Conservation (phyloP, 1,140 invertebrate species). For the Orchestia grillus region DNA sequence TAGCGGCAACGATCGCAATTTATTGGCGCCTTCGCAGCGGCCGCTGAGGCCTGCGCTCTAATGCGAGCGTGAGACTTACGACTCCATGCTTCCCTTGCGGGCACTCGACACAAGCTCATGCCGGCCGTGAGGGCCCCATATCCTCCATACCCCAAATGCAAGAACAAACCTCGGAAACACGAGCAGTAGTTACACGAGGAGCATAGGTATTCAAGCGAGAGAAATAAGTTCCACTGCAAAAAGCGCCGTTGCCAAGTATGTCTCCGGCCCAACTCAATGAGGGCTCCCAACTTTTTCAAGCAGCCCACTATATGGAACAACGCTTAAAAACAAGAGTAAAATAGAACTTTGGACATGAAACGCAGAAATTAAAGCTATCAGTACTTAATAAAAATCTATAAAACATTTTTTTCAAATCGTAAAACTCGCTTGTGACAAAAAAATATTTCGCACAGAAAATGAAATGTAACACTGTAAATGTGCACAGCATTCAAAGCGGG, state of each 20-base stretch:
- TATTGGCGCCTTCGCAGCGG: not conserved
- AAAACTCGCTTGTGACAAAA: too few species aligned
- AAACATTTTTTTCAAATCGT: too few species aligned
- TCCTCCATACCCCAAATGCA: not conserved
- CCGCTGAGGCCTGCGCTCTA: not conserved
- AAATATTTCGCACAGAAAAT: too few species aligned
- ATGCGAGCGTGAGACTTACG: not conserved
- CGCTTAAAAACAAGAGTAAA: too few species aligned
- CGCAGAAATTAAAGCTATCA: too few species aligned
- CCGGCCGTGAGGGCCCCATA: not conserved
- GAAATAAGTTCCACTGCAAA: not conserved
- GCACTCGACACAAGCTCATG: not conserved
- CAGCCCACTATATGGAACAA: too few species aligned
- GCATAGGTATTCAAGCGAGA: not conserved
- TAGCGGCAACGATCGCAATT: not conserved
- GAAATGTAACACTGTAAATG: too few species aligned
- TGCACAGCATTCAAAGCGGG: too few species aligned
- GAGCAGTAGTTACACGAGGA: not conserved
- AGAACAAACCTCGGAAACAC: not conserved
- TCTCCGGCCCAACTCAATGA: too few species aligned
- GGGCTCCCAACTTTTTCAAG: too few species aligned
- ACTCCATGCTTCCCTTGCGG: not conserved
- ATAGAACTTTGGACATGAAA: too few species aligned
- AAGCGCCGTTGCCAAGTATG: not conserved
- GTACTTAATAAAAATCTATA: too few species aligned